A percentile compares a stretch with the other conserved stretches of the same genome.
Evolutionary conservation across 2,797 vertebrate genomes (phyloP).

Genomic region (Salmo trutta): DNA sequence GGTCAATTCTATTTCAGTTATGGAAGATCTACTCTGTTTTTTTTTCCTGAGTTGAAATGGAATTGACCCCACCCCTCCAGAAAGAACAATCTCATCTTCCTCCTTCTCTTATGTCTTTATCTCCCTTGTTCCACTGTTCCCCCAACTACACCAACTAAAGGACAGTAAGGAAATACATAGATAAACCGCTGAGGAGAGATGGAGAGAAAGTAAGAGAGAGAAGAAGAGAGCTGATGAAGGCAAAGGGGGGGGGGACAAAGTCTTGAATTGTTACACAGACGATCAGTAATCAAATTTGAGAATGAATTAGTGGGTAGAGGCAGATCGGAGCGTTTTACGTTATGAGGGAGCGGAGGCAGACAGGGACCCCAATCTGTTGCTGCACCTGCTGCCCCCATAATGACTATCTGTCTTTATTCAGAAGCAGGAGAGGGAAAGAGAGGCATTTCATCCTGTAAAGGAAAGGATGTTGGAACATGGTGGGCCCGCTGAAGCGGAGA

Average conservation of each 20-base stretch:
- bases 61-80: too few relatives aligned
- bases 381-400: conserved; percentile 77
- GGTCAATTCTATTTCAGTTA: too few relatives aligned
- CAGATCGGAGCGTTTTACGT: conserved; percentile 72
- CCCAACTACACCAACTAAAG: conserved; percentile 42
- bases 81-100: conserved; percentile 31
- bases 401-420: conserved; percentile 81
- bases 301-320: conserved; percentile 77
- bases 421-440: conserved; percentile 55
- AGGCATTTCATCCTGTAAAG: conserved; percentile 72
- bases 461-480: conserved; percentile 70
- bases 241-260: conserved; percentile 46
- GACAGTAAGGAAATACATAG: conserved; percentile 45
- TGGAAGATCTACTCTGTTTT: too few relatives aligned
- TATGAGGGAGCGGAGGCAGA: conserved; percentile 61
- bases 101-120: conserved; percentile 47
- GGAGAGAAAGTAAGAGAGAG: background rate
- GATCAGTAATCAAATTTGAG: conserved; percentile 79
- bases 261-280: conserved; percentile 61
- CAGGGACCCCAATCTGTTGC: conserved; percentile 74
- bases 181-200: conserved; percentile 18
- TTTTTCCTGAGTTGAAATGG: too few relatives aligned
- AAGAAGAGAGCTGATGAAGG: conserved; percentile 14
- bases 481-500: conserved; percentile 54
- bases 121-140: conserved; percentile 43